Evolutionary conservation across 2,888 invertebrate species (phyloP), one percentile per base, ranked within the genome.

Genomic region (Polyommatus icarus): DNA sequence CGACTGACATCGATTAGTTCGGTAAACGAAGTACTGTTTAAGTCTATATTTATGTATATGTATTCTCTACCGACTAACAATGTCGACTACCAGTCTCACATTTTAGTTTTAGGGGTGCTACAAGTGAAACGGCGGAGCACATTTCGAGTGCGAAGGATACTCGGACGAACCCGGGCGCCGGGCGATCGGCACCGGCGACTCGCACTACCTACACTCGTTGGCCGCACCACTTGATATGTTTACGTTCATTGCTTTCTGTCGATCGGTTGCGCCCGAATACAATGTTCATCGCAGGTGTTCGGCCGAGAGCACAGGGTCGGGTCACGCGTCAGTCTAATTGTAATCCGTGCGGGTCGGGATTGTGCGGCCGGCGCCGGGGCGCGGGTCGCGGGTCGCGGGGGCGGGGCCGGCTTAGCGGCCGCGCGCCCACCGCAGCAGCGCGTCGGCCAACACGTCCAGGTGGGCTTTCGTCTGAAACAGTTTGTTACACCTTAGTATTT

Each of bases 381-480:
- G 79, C 78, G 80, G 80, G 85, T 86, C 83, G 84, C 84, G 87
- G 84, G 87, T 85, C 86, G 84, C 84, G 85, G 81, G 83, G 82
- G 78, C 20, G 61, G 3, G 24, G 61, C 3, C 61, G 61, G 24
- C 86, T 95, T 98, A 98, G 95, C 98, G 98, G 87, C 98, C 98
- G 92, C 98, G 96, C 90, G 98, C 98, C 98, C 98, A 98, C 90
- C 98, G 96, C 85, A 98, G 95, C 85, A 98, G 95, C 88, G 98
- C 98, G 94, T 98, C 98, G 83, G 98, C 98, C 91, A 98, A 94
- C 84, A 98, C 98, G 95, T 98, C 98, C 94, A 98, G 95, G 91
- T 98, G 98, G 88, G 98, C 98, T 93, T 98, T 98, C 87, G 98
- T 98, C 98, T 98, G 96, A 95, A 84, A 61, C n/a, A 71, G 96